Evolutionary conservation across 2,113 vertebrate genomes (phyloP).

Genomic region (Sinosuthora webbiana): DNA sequence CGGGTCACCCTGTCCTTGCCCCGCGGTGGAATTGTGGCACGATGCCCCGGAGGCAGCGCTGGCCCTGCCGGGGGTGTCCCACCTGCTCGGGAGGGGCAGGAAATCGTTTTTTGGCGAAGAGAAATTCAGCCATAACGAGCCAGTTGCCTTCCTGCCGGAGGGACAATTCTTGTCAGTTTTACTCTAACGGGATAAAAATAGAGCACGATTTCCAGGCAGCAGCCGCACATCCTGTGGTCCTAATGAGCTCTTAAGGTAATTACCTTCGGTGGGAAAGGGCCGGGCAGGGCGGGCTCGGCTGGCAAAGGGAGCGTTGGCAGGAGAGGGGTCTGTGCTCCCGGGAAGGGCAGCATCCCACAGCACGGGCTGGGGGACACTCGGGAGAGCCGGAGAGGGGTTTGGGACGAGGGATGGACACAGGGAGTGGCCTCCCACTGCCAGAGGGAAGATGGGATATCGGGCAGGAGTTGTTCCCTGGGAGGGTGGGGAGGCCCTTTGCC

Average conservation of each 20-base stretch:
- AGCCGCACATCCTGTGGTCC: background rate
- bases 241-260: slow-evolving; percentile 56
- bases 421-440: background rate
- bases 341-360: background rate
- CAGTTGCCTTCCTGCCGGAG: background rate
- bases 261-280: background rate
- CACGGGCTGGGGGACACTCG: too few species aligned
- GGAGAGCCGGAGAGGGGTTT: background rate
- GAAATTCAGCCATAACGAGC: background rate
- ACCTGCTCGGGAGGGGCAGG: background rate
- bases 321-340: accelerated
- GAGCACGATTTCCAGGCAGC: slow-evolving; percentile 12
- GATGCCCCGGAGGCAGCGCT: accelerated
- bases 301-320: background rate
- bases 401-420: background rate
- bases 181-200: slow-evolving; percentile 19
- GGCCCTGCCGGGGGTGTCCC: background rate
- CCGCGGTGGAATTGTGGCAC: background rate
- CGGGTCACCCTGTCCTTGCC: background rate
- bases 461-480: background rate
- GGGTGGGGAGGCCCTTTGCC: background rate
- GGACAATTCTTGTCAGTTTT: background rate
- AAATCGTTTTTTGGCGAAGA: too few species aligned
- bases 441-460: accelerated
- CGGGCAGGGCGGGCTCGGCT: background rate